Base-by-base conservation (phyloP, 1,140 invertebrate species). In the Anthonomus grandis region DNA sequence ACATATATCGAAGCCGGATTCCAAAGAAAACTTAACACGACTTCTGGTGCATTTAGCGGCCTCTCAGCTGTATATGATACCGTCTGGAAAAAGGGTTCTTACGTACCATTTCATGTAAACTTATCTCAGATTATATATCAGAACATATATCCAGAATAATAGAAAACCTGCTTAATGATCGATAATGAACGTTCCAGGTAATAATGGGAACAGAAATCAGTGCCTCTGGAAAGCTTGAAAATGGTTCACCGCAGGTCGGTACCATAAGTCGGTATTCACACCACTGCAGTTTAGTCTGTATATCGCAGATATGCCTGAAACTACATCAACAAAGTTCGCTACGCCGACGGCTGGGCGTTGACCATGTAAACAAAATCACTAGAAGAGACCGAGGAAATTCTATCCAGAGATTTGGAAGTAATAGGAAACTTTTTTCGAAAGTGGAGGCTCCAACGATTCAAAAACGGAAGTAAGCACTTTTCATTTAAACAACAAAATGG, bases 211-310 rank as follows among this genome's bases (percentile, higher is more conserved):
- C 39, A 17, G 38, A 47, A 38, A 4, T 9, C 19, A 57, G 55
- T 39, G 48, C 21, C 15, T n/a, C 22, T 13, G 50, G 34, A 44
- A 57, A 51, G 37, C 49, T 59, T 21, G 53, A 54, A 27, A 54
- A 59, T 39, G 57, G 57, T 9, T 34, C 39, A 8, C 50, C 41
- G 27, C 57, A 59, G 39, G 57, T n/a, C n/a, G n/a, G n/a, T n/a
- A n/a, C n/a, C n/a, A n/a, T n/a, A n/a, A 51, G 19, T 56, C 52
- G 12, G 53, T 51, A 3, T 47, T 56, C 9, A 46, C 46, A 10
- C 59, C 59, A 25, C 31, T 60, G 19, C 44, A 56, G 21, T 60
- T 60, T 54, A 52, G 36, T 17, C 36, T 60, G n/a, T n/a, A n/a
- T n/a, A n/a, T n/a, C n/a, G n/a, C n/a, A n/a, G n/a, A n/a, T n/a